Evolutionary conservation across 2,797 vertebrate species (phyloP), one percentile per base, ranked within the genome.

Genomic region (Hippopotamyrus pictus): DNA sequence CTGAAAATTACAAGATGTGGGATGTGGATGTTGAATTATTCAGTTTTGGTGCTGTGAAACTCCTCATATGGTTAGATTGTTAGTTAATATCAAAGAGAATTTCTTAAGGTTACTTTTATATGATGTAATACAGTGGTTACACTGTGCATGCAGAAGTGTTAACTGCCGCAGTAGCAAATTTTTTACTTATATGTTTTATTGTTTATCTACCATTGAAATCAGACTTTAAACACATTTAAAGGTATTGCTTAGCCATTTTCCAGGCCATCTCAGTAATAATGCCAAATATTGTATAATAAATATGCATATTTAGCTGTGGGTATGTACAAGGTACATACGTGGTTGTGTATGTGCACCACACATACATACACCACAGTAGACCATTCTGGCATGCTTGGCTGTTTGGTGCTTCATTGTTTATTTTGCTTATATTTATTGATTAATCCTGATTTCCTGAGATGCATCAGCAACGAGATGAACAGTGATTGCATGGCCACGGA

Each of bases 301-400:
- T 69, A 22, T 86, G 62, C 88, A n/a, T 85, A 46, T 37, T 33
- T 53, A 17, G 76, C 46, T 54, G 44, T 82, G 50, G 62, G 57
- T 90, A 82, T 88, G 69, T 59, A 87, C 65, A 41, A 12, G 53
- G 51, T 84, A 25, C 59, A 22, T 87, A 87, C 65, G 50, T 57
- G 73, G 76, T 29, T 91, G 88, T 88, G 87, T 59, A 86, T 73
- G 53, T 89, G 50, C 25, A 79, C 46, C 37, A 86, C 50, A 46
- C 88, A 59, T 57, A 73, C 62, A 82, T 54, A 85, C 87, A 88
- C 19, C 41, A 46, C 41, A 46, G 76, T 46, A 46, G 41, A 82
- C 46, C 41, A 82, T 82, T 44, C 76, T 59, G 29, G 14, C 88
- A 90, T 90, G 91, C 91, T 86, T 62, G 86, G 85, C 90, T 90